Evolutionary conservation across 2,797 vertebrate genomes (phyloP).

Genomic region (Kryptopterus vitreolus): DNA sequence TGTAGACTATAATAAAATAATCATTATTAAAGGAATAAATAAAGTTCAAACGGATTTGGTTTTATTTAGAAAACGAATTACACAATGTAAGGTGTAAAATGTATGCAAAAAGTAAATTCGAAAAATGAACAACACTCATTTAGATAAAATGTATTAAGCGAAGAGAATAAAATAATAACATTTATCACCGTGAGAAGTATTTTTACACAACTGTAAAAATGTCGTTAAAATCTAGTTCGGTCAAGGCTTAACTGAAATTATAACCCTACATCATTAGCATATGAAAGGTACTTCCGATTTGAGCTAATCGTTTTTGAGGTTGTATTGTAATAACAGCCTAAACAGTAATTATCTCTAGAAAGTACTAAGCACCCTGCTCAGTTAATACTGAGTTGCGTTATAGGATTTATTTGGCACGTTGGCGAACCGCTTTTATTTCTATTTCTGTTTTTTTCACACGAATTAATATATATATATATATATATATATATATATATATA

Average conservation of each 20-base stretch:
- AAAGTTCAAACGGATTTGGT: neutral
- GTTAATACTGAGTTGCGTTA: neutral
- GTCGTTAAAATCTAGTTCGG: neutral
- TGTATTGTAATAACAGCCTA: neutral
- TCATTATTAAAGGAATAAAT: neutral
- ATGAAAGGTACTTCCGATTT: neutral
- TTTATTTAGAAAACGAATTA: neutral
- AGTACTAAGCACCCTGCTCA: neutral
- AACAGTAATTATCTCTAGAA: slow-evolving; percentile 1
- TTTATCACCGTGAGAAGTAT: neutral
- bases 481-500: too few relatives aligned
- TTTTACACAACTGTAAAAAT: neutral
- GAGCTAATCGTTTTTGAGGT: neutral
- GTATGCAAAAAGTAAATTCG: too few relatives aligned
- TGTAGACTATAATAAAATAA: neutral
- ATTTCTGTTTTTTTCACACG: too few relatives aligned
- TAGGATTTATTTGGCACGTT: neutral
- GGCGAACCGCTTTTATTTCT: neutral
- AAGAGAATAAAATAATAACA: neutral
- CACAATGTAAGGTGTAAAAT: neutral
- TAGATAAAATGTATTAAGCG: neutral
- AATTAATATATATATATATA: too few relatives aligned
- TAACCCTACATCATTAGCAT: neutral
- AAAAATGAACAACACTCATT: neutral
- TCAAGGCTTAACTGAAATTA: neutral